Conservation (phyloP, 2,888 invertebrate genomes). For the Nebria brevicollis region DNA sequence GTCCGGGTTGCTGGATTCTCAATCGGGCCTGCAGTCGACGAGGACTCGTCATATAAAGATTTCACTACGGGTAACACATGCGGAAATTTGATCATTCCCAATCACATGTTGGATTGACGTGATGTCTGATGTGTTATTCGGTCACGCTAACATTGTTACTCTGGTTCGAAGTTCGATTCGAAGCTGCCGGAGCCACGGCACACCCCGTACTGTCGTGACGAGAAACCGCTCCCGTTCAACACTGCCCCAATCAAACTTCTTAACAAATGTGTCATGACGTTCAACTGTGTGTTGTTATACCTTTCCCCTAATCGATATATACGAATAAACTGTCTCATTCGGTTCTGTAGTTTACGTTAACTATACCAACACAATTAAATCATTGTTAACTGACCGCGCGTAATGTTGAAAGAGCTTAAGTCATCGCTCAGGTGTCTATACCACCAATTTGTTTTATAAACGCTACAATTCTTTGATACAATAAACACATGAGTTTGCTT, state of each 20-base stretch:
- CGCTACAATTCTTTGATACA: too few relatives aligned
- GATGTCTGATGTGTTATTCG: constrained; percentile 4
- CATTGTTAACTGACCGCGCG: too few relatives aligned
- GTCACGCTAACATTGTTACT: background rate
- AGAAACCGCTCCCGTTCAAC: constrained; percentile 9
- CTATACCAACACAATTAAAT: too few relatives aligned
- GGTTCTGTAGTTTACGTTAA: background rate
- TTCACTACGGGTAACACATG: constrained; percentile 48
- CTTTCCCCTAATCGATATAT: background rate
- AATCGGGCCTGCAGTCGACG: background rate
- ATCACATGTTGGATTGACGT: constrained; percentile 25
- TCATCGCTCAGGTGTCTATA: too few relatives aligned
- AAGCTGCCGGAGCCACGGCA: constrained; percentile 29
- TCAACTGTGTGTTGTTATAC: constrained; percentile 25
- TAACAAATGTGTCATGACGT: constrained; percentile 42
- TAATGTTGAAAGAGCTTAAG: too few relatives aligned
- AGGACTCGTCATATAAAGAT: constrained; percentile 48
- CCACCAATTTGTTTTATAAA: too few relatives aligned
- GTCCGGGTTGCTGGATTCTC: background rate
- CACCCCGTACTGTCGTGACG: constrained; percentile 39
- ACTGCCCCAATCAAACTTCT: constrained; percentile 36
- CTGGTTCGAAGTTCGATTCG: constrained; percentile 3
- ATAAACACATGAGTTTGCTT: too few relatives aligned
- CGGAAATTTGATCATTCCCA: constrained; percentile 51
- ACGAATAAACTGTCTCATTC: background rate